Base-by-base conservation (phyloP, 2,113 vertebrate species). In the Istiophorus platypterus region DNA sequence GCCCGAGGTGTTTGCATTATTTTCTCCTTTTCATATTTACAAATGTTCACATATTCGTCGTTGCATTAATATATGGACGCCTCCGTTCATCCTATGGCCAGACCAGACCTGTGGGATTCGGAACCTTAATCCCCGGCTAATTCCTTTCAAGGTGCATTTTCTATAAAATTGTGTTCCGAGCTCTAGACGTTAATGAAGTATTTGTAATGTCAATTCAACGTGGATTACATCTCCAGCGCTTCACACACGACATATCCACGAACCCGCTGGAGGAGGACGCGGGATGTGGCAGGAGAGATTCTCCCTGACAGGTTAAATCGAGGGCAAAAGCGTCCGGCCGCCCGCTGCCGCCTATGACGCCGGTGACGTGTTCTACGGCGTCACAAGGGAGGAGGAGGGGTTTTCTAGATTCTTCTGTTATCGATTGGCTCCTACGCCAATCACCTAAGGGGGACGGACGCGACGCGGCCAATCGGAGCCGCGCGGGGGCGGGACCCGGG, bases 381-480 rank as follows among this genome's bases (percentile, higher is more conserved):
- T 51, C 64, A 66, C n/a, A n/a, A n/a, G n/a, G n/a, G n/a, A n/a
- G n/a, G n/a, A n/a, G n/a, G n/a, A n/a, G n/a, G n/a, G n/a, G n/a
- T n/a, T n/a, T 95, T 96, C 94, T 94, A 94, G 93, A 96, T 91
- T 58, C 80, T 95, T 95, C 94, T 78, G 76, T 89, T 68, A 94
- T 87, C 37, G 91, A 89, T 86, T 58, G 49, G 75, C 42, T n/a
- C 34, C 1, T 31, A 51, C 67, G 76, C 94, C 94, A 95, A 95
- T 95, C 87, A 73, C 22, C 20, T 56, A 5, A 22, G 7, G 45
- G 6, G 56, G 11, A 5, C 20, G 65, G 22, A 47, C 22, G 65
- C 20, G 27, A 49, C 27, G 0, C 22, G 61, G 34, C 95, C 94
- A 95, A 95, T 95, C 67, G 79, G 3, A 66, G n/a, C 1, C 18